Evolutionary conservation across 2,113 vertebrate species (phyloP), one percentile per base, ranked within the genome.

Genomic region (Mus pahari): DNA sequence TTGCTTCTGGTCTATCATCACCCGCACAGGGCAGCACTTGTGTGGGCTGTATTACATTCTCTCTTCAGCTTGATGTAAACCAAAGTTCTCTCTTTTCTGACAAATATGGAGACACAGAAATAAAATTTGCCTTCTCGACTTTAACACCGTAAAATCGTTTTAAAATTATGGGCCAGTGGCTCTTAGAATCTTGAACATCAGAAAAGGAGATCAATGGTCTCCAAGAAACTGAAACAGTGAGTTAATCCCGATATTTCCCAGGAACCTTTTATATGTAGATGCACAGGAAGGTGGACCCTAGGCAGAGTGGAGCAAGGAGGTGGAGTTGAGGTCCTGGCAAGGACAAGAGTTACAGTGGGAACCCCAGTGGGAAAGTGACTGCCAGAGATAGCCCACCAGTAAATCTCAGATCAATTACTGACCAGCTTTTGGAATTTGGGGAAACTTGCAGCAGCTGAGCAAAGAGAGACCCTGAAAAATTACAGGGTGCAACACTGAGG

Each of bases 11-110:
- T 55, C 28, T 71, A 28, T 88, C n/a, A 60, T 50, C n/a, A 33
- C 4, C 1, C 70, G 62, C 2, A 2, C 20, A 4, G 36, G 7
- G 66, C 22, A 2, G 5, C 5, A 7, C 33, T 0, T 39, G 5
- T 16, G 14, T 48, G 48, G 20, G 24, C 14, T 45, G 16, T 36
- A 33, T 36, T 48, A 84, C 39, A 26, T 7, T 42, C 7, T 16
- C 0, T 36, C 77, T 71, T 88, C 26, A 28, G n/a, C n/a, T 74
- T 48, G n/a, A 26, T 9, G 33, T 0, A 58, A 33, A 92, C 42
- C 16, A 24, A 74, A 93, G 8, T 3, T 22, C 53, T 86, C 82
- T 7, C 39, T 48, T 92, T 92, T 79, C 70, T 81, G 7, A 53
- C 70, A 28, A 82, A 50, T 45, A 42, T 31, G 2, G 31, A 92